These are phyloP conservation scores for Hydractinia echinata DNA, from an alignment of 30 jellyfish, hydroid and myxozoan genomes.

Conservation along the genomic window DNA sequence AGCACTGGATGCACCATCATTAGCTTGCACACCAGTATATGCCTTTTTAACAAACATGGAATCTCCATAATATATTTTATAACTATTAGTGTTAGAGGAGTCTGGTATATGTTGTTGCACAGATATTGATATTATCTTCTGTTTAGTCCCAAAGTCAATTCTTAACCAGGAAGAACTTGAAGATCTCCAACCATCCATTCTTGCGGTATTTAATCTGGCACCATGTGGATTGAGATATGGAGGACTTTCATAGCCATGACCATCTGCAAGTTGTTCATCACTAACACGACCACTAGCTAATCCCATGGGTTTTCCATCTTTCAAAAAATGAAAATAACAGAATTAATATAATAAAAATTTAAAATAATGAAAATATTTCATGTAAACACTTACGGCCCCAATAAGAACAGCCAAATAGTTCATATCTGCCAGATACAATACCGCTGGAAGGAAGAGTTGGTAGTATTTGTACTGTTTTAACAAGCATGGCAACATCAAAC, in stretches of 20 bases:
- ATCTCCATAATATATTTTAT: constrained; percentile 10
- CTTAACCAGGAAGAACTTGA: neutral
- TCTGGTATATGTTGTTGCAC: neutral
- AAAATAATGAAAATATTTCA: neutral
- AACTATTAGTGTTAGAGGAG: neutral
- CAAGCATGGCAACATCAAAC: no score
- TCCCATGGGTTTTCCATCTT: neutral
- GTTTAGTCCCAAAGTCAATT: neutral
- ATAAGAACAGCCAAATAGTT: constrained; percentile 6
- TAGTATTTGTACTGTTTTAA: no score
- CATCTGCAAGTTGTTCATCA: constrained; percentile 6
- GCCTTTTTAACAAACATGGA: neutral
- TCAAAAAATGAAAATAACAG: neutral
- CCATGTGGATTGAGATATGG: neutral
- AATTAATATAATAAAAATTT: neutral
- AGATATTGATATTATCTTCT: neutral
- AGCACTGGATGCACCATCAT: neutral
- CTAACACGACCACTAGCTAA: constrained; percentile 4
- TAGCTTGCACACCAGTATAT: constrained; percentile 5
- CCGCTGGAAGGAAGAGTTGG: no score
- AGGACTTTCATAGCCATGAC: neutral
- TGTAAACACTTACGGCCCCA: neutral
- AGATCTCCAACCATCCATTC: constrained; percentile 4
- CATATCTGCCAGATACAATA: neutral
- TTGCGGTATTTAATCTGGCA: neutral